phyloP scores from a whole-genome alignment of 53 echinoderm and acorn worm genomes.

The Stichopus horrens region DNA sequence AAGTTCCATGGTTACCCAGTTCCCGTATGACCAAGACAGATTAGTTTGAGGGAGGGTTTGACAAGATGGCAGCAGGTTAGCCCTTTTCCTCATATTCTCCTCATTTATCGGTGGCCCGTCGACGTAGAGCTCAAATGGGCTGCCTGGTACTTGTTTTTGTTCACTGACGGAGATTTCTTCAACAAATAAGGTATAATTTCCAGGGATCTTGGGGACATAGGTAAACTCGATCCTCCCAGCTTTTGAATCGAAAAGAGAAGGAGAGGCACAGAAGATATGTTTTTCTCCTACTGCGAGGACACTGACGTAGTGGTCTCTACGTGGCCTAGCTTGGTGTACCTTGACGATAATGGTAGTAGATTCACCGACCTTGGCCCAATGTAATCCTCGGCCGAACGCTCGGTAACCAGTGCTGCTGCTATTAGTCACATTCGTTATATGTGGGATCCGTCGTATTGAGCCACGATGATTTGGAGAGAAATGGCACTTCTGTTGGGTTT shows the following conservation, averaged over 20 bases:
- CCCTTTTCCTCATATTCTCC: neutral
- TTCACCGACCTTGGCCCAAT: neutral
- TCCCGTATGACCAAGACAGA: neutral
- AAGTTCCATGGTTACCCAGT: constrained; percentile 5
- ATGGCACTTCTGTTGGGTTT: too few relatives aligned
- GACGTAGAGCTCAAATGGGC: neutral
- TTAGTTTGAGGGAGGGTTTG: constrained; percentile 20
- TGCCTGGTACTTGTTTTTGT: neutral
- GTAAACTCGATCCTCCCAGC: neutral
- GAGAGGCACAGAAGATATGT: neutral
- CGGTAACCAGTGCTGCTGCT: too few relatives aligned
- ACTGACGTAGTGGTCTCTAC: neutral
- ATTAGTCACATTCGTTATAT: too few relatives aligned
- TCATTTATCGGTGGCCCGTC: constrained; percentile 11
- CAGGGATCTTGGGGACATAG: neutral
- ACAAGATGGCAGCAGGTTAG: constrained; percentile 10
- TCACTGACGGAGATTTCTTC: neutral
- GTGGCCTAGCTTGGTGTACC: neutral
- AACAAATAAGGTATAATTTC: neutral
- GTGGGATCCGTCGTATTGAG: too few relatives aligned
- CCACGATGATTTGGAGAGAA: too few relatives aligned
- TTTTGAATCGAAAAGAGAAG: neutral
- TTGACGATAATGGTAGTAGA: neutral
- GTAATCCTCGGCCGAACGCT: neutral
- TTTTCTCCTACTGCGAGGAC: constrained; percentile 12